These are phyloP conservation scores for Apogon hyalosoma DNA, from an alignment of 2,797 vertebrate genomes.

Conservation along the genomic window DNA sequence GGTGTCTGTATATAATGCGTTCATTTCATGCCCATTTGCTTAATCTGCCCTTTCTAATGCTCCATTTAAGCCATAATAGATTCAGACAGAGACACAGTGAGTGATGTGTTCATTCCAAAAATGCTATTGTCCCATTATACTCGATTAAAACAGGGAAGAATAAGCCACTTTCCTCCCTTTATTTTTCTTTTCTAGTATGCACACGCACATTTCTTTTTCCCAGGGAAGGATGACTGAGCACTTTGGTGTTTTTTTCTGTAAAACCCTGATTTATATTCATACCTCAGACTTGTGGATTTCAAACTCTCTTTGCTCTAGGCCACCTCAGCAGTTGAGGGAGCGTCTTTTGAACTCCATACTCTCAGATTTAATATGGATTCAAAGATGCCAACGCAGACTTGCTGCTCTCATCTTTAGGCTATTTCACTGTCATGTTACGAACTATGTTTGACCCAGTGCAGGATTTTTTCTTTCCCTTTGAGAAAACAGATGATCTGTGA, in stretches of 20 bases:
- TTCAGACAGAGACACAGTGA: conserved; percentile 36
- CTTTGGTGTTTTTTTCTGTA: conserved; percentile 17
- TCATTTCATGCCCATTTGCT: conserved; percentile 47
- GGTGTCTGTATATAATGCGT: conserved; percentile 15
- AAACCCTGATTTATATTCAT: conserved; percentile 38
- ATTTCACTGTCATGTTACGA: conserved; percentile 19
- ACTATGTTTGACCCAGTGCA: conserved; percentile 22
- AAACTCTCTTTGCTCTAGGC: conserved; percentile 20
- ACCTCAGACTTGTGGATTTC: conserved; percentile 24
- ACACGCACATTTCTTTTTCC: conserved; percentile 15
- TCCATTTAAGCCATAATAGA: conserved; percentile 47
- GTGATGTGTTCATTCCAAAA: conserved; percentile 33
- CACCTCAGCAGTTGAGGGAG: neutral
- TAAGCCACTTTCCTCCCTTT: conserved; percentile 20
- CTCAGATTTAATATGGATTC: neutral
- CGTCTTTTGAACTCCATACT: conserved; percentile 6
- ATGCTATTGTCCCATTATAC: conserved; percentile 19
- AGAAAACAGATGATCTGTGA: neutral
- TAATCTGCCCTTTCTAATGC: conserved; percentile 52
- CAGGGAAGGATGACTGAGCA: conserved; percentile 3
- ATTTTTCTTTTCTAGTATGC: conserved; percentile 15
- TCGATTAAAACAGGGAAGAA: conserved; percentile 23
- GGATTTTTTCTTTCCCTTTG: neutral
- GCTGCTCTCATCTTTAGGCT: conserved; percentile 6
- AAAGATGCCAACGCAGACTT: conserved; percentile 2